Conservation (phyloP, 2,797 vertebrate species). For the Amblyopsis hoosieri region DNA sequence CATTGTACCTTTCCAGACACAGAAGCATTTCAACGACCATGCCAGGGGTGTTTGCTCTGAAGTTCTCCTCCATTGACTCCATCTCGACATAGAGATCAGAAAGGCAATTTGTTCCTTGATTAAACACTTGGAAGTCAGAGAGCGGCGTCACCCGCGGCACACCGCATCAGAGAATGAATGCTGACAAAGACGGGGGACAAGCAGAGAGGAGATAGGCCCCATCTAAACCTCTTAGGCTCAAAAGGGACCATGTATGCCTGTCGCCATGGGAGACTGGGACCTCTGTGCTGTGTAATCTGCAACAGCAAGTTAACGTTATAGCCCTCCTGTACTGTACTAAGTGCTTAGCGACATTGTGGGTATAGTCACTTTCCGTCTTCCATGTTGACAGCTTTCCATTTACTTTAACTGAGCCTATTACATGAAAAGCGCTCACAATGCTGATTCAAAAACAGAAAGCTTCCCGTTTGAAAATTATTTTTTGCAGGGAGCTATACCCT, state of each 20-base stretch:
- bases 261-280: constrained; percentile 18
- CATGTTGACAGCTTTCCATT: constrained; percentile 3
- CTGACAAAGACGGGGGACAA: constrained; percentile 57
- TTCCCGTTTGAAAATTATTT: not conserved
- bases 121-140: constrained; percentile 63
- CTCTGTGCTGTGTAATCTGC: constrained; percentile 43
- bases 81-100: constrained; percentile 63
- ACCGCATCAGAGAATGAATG: constrained; percentile 56
- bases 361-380: constrained; percentile 7
- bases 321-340: constrained; percentile 39
- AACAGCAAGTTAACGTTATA: constrained; percentile 37
- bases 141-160: constrained; percentile 52
- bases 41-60: constrained; percentile 39
- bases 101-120: constrained; percentile 71
- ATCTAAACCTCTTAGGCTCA: constrained; percentile 49
- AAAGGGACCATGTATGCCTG: constrained; percentile 29
- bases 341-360: constrained; percentile 28
- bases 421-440: no score
- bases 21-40: constrained; percentile 27
- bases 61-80: constrained; percentile 50
- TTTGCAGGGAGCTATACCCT: not conserved
- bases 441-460: no score
- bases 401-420: not conserved
- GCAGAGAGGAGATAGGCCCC: constrained; percentile 30
- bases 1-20: constrained; percentile 22